These are phyloP conservation scores for Ostrea edulis DNA, from an alignment of 1,140 invertebrate genomes.

Conservation along the genomic window DNA sequence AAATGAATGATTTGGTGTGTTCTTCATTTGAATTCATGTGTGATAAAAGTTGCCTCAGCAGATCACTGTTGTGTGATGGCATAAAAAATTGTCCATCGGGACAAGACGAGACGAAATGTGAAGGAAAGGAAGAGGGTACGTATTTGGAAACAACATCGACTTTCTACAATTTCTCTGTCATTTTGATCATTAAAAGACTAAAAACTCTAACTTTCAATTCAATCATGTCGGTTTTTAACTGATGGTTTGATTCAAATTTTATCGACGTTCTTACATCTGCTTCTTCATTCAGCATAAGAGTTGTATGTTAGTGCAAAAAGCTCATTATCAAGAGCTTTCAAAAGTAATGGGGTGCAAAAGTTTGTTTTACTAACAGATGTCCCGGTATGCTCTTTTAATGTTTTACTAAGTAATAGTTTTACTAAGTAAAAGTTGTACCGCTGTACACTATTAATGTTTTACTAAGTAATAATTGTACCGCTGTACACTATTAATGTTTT, in stretches of 20 bases:
- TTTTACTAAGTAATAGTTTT: too few species aligned
- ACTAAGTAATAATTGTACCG: too few species aligned
- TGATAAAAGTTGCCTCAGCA: constrained; percentile 49
- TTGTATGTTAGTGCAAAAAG: neutral
- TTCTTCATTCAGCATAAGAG: neutral
- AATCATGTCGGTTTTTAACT: neutral
- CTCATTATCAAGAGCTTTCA: neutral
- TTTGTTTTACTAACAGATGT: too few species aligned
- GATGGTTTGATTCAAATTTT: neutral
- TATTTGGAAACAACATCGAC: neutral
- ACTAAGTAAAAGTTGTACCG: too few species aligned
- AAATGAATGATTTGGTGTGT: neutral
- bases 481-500: too few species aligned
- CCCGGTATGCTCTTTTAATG: too few species aligned
- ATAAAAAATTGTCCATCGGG: constrained; percentile 50
- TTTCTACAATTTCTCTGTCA: neutral
- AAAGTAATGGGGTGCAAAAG: neutral
- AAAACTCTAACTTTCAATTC: neutral
- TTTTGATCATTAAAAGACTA: neutral
- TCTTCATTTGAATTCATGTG: constrained; percentile 46
- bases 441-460: too few species aligned
- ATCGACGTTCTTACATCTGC: neutral
- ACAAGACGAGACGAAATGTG: constrained; percentile 46
- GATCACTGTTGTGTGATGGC: constrained; percentile 44
- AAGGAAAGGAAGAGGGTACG: neutral